phyloP scores from a whole-genome alignment of 2,113 vertebrate species.

The Panurus biarmicus region DNA sequence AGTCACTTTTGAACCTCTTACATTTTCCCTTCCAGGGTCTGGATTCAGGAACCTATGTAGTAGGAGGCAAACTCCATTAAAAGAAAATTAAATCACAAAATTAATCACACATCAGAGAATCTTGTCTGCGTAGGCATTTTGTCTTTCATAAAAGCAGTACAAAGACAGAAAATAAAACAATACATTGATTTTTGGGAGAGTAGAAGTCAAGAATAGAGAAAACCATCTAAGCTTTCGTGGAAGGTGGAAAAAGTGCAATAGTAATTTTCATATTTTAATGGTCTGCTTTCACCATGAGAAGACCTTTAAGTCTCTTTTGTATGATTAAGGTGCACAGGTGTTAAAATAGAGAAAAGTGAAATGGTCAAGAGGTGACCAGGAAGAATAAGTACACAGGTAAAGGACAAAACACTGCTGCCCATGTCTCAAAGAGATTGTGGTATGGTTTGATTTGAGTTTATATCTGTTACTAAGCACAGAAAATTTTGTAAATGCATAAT shows the following conservation, averaged over 20 bases:
- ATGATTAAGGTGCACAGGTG: neutral
- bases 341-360: neutral
- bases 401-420: neutral
- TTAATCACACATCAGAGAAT: neutral
- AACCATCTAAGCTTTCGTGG: neutral
- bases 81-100: neutral
- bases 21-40: neutral
- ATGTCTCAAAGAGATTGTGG: neutral
- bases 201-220: neutral
- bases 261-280: neutral
- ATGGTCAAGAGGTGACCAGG: neutral
- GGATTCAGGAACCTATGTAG: neutral
- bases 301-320: neutral
- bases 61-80: neutral
- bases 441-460: neutral
- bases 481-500: slow-evolving; percentile 34
- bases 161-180: slow-evolving; percentile 18
- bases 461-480: neutral
- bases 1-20: neutral
- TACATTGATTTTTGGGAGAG: neutral
- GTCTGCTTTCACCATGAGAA: neutral
- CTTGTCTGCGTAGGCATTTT: neutral
- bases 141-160: neutral
- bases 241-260: neutral
- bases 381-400: neutral